Percentiles rank a stretch among this genome's conserved stretches.
These are phyloP conservation scores for Drosophila ironensis DNA, from an alignment of 1,140 invertebrate genomes.

Conservation along the genomic window DNA sequence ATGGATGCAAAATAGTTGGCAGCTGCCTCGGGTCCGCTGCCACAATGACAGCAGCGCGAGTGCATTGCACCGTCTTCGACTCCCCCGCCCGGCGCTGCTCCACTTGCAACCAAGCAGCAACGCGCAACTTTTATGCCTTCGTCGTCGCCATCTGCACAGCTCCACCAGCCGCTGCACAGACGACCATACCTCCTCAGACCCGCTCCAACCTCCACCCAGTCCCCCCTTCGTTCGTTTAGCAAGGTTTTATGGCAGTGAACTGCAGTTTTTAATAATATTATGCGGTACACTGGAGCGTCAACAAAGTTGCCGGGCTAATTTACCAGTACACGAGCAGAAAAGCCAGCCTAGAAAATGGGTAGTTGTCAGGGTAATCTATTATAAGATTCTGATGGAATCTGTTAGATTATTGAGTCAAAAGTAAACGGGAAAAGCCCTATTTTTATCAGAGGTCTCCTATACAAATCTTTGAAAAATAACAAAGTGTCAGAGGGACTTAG, in stretches of 20 bases:
- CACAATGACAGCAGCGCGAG: conserved; percentile 44
- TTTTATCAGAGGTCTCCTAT: too few species aligned
- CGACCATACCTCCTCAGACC: too few species aligned
- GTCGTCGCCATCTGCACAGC: conserved; percentile 36
- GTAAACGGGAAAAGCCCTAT: too few species aligned
- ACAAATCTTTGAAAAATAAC: too few species aligned
- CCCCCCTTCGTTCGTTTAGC: conserved; percentile 20
- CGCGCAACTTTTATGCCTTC: conserved; percentile 70
- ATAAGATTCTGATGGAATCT: too few species aligned
- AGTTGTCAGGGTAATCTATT: neutral
- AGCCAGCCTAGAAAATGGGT: neutral
- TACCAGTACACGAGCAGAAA: neutral
- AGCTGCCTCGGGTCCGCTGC: conserved; percentile 59
- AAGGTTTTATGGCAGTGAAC: conserved; percentile 28
- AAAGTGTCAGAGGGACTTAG: too few species aligned
- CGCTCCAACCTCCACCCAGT: neutral
- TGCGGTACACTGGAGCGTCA: conserved; percentile 67
- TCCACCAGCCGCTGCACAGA: conserved; percentile 7
- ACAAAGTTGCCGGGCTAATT: conserved; percentile 49
- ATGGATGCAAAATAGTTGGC: conserved; percentile 74
- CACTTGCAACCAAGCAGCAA: conserved; percentile 65
- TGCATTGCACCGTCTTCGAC: conserved; percentile 22
- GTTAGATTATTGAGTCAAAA: too few species aligned
- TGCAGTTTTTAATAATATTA: conserved; percentile 69
- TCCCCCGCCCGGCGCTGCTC: conserved; percentile 37